Evolutionary conservation across 2,888 invertebrate species (phyloP).

Genomic region (Hermodice carunculata): DNA sequence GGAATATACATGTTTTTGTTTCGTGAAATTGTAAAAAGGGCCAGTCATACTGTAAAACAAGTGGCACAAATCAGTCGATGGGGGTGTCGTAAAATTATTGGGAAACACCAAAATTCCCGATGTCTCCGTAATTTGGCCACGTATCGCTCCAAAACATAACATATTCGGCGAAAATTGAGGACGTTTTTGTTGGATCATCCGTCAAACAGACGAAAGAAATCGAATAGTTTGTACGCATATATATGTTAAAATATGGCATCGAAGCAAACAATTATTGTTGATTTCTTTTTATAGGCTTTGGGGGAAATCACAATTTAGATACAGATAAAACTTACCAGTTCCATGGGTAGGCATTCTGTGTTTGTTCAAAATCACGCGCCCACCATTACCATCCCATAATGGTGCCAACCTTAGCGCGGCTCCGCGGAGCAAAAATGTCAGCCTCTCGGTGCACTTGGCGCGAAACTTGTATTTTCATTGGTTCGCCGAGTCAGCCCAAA

Average conservation of each 20-base stretch:
- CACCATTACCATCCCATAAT: conserved; percentile 71
- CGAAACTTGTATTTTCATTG: conserved; percentile 15
- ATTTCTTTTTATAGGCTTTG: neutral
- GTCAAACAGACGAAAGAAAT: too few relatives aligned
- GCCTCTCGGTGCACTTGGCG: conserved; percentile 7
- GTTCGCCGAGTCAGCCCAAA: too few relatives aligned
- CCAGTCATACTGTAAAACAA: too few relatives aligned
- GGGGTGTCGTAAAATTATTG: too few relatives aligned
- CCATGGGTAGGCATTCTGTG: conserved; percentile 26
- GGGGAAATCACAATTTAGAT: neutral
- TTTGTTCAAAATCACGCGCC: conserved; percentile 72
- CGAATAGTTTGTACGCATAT: too few relatives aligned
- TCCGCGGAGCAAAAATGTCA: conserved; percentile 20
- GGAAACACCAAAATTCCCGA: too few relatives aligned
- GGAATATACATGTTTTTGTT: neutral
- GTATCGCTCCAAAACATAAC: too few relatives aligned
- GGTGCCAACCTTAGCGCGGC: neutral
- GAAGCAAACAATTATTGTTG: neutral
- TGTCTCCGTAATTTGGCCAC: too few relatives aligned
- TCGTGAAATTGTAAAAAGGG: too few relatives aligned
- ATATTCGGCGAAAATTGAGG: too few relatives aligned
- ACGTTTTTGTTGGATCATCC: too few relatives aligned
- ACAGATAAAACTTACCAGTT: conserved; percentile 17
- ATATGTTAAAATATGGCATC: conserved; percentile 5
- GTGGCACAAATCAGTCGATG: too few relatives aligned